Percentiles rank a stretch among this genome's conserved stretches.
Evolutionary conservation across 2,888 invertebrate species (phyloP).

Genomic region (Caenorhabditis afra): DNA sequence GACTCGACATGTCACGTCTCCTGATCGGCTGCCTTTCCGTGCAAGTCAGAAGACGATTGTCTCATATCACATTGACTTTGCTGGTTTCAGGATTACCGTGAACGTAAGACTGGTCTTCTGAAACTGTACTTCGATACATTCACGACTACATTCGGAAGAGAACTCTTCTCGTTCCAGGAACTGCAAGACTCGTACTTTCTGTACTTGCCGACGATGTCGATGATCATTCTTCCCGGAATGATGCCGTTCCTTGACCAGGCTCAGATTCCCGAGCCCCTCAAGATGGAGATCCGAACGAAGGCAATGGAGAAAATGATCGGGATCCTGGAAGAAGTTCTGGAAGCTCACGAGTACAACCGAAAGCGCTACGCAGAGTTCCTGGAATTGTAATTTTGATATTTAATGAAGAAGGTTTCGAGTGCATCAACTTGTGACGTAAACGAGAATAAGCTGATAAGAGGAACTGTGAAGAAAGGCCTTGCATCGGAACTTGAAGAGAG

Average conservation of each 20-base stretch:
- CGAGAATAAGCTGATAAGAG: too few relatives aligned
- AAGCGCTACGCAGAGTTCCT: slow-evolving; percentile 25
- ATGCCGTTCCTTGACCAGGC: slow-evolving; percentile 9
- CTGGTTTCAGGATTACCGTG: neutral
- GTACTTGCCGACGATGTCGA: slow-evolving; percentile 29
- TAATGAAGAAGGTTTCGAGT: too few relatives aligned
- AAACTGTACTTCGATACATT: slow-evolving; percentile 29
- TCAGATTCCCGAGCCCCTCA: neutral
- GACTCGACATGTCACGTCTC: slow-evolving; percentile 22
- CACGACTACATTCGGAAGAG: slow-evolving; percentile 7
- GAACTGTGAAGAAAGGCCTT: too few relatives aligned
- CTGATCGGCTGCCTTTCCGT: slow-evolving; percentile 23
- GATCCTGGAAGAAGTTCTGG: slow-evolving; percentile 27
- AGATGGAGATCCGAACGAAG: neutral
- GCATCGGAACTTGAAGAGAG: too few relatives aligned
- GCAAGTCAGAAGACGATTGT: slow-evolving; percentile 8
- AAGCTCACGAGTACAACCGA: slow-evolving; percentile 29
- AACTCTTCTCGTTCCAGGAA: slow-evolving; percentile 28
- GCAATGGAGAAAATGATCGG: slow-evolving; percentile 11
- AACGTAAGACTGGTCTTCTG: slow-evolving; percentile 17
- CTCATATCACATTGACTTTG: neutral
- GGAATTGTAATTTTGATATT: neutral
- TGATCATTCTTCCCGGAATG: slow-evolving; percentile 24
- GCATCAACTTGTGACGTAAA: too few relatives aligned
- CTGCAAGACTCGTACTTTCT: slow-evolving; percentile 29